These are phyloP conservation scores for Carettochelys insculpta DNA, from an alignment of 2,113 vertebrate genomes.

Conservation along the genomic window DNA sequence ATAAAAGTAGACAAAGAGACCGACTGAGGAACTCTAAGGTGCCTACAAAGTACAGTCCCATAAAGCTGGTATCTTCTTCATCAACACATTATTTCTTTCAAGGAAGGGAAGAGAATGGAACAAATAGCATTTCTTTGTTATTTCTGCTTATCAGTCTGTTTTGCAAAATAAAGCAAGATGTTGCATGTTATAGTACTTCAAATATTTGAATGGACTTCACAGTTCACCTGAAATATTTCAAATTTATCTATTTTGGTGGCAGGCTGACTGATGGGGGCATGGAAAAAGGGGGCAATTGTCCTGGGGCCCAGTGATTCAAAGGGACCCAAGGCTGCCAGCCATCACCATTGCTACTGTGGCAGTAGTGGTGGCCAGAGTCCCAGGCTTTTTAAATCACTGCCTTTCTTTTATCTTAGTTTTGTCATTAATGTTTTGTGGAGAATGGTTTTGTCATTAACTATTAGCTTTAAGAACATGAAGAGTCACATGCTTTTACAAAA, in stretches of 20 bases:
- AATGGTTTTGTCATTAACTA: neutral
- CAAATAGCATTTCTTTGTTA: neutral
- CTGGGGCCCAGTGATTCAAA: too few species aligned
- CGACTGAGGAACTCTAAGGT: neutral
- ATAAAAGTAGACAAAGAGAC: neutral
- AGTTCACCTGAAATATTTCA: neutral
- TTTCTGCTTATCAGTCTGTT: neutral
- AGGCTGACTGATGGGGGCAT: too few species aligned
- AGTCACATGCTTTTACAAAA: neutral
- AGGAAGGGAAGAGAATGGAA: neutral
- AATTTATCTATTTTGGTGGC: neutral
- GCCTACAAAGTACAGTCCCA: neutral
- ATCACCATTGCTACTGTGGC: too few species aligned
- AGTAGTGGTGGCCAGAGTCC: too few species aligned
- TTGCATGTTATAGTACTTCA: neutral
- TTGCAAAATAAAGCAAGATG: neutral
- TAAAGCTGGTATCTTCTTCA: neutral
- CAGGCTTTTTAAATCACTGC: neutral
- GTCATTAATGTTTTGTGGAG: neutral
- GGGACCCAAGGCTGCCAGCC: too few species aligned
- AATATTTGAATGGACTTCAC: neutral
- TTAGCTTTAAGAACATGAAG: accelerated
- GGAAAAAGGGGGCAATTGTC: too few species aligned
- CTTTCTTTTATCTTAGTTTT: accelerated
- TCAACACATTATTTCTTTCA: neutral